Percentiles rank a stretch among this genome's conserved stretches.
These are phyloP conservation scores for Hoplias malabaricus DNA, from an alignment of 2,113 vertebrate genomes.

Conservation along the genomic window DNA sequence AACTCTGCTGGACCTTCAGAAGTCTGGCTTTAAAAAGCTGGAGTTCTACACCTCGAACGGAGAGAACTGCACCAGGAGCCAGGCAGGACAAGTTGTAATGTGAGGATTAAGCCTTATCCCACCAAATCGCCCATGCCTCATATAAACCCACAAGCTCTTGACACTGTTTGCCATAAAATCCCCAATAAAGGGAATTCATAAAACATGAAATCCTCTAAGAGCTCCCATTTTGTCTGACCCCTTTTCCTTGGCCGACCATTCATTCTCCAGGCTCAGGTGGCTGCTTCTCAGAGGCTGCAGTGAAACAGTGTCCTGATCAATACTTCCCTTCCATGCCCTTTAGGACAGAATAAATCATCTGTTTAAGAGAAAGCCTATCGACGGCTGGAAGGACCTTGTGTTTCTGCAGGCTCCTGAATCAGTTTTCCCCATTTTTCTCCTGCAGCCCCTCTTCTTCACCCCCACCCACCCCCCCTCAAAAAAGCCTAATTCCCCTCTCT, in stretches of 20 bases:
- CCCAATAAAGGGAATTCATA: constrained; percentile 18
- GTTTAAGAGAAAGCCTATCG: constrained; percentile 46
- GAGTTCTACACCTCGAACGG: not conserved
- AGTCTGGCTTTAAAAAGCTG: constrained; percentile 7
- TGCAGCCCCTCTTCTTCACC: not conserved
- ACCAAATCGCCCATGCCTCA: constrained; percentile 13
- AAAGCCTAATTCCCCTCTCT: constrained; percentile 19
- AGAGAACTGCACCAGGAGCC: not conserved
- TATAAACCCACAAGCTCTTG: constrained; percentile 27
- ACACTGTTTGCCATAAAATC: constrained; percentile 35
- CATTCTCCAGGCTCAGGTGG: constrained; percentile 48
- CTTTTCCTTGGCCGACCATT: constrained; percentile 1
- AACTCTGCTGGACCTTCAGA: constrained; percentile 16
- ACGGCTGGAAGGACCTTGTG: constrained; percentile 22
- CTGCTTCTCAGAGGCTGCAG: constrained; percentile 16
- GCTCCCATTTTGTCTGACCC: constrained; percentile 28
- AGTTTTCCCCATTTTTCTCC: constrained; percentile 10
- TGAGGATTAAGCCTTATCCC: constrained; percentile 23
- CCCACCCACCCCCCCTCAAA: constrained; percentile 17
- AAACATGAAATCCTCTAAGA: constrained; percentile 39
- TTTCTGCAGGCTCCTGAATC: constrained; percentile 49
- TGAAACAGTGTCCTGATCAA: constrained; percentile 43
- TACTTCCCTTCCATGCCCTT: constrained; percentile 38
- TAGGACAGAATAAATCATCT: constrained; percentile 52
- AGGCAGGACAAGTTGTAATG: not conserved